Evolutionary conservation across 2,113 vertebrate species (phyloP), one percentile per base, ranked within the genome.

Genomic region (Ginglymostoma cirratum): DNA sequence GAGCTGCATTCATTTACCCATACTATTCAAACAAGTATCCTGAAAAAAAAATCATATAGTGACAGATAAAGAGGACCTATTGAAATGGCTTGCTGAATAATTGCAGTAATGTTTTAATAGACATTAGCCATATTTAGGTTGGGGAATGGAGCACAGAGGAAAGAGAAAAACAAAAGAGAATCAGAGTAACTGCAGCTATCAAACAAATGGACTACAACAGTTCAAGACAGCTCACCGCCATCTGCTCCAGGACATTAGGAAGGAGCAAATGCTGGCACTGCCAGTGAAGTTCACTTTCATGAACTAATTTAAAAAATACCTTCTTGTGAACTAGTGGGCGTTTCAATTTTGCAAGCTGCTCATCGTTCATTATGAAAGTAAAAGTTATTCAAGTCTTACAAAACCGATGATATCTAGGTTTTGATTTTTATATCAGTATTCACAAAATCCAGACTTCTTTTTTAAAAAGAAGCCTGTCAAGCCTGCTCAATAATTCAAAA

Each of bases 21-120:
- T 55, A 34, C 89, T 67, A n/a, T 93, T 61, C 89, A 93, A 93
- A 93, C 89, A 66, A 93, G 61, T 66, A 38, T 65, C 61, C n/a
- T 66, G 8, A 42, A 38, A 92, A 65, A 38, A n/a, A 45, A 17
- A 45, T 45, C 42, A 45, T 45, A 45, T 45, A 15, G 80, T 42
- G 66, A 17, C 89, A 66, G 89, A 23, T 2, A 17, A 66, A 66
- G 17, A 93, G 61, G n/a, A 55, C 34, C 15, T 15, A 66, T 38
- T 34, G 89, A 66, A 6, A 6, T 38, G 61, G n/a, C 34, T 67
- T 93, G 19, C 61, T 66, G 34, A 93, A 65, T 19, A 27, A 65
- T 30, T 90, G 14, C 52, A 66, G n/a, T 61, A 66, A 45, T 34
- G 23, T 38, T 17, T 66, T 23, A 23, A 65, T 12, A 23, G n/a